phyloP scores from a whole-genome alignment of 2,888 invertebrate genomes.

The Andrena trimmerana region DNA sequence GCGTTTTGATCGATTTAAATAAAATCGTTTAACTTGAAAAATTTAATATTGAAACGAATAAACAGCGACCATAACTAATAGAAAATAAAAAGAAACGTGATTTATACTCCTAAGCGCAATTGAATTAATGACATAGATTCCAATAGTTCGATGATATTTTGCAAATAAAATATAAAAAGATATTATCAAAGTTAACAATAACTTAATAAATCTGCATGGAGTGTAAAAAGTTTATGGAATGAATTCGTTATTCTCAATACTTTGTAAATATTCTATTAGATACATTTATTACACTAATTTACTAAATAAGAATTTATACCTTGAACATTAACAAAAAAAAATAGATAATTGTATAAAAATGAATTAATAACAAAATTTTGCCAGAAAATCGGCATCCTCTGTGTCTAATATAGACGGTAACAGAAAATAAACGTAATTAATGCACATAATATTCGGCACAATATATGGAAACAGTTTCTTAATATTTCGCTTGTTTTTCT shows the following conservation, averaged over 20 bases:
- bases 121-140: not conserved
- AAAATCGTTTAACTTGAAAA: no score
- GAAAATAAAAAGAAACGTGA: not conserved
- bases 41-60: not conserved
- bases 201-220: conserved; percentile 1
- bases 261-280: conserved; percentile 20
- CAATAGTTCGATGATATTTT: not conserved
- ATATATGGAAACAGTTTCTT: conserved; percentile 4
- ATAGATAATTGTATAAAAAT: not conserved
- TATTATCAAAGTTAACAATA: not conserved
- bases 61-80: not conserved
- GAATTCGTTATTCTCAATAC: not conserved
- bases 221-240: conserved; percentile 1
- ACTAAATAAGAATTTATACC: conserved; percentile 3
- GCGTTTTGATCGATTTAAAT: no score
- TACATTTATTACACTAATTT: not conserved
- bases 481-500: not conserved
- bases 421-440: not conserved
- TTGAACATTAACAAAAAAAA: not conserved
- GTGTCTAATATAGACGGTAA: not conserved
- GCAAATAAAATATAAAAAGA: not conserved
- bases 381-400: not conserved
- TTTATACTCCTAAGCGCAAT: not conserved
- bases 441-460: not conserved
- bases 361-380: not conserved